These are phyloP conservation scores for Meta bourneti DNA, from an alignment of 2,888 invertebrate species.

Conservation along the genomic window DNA sequence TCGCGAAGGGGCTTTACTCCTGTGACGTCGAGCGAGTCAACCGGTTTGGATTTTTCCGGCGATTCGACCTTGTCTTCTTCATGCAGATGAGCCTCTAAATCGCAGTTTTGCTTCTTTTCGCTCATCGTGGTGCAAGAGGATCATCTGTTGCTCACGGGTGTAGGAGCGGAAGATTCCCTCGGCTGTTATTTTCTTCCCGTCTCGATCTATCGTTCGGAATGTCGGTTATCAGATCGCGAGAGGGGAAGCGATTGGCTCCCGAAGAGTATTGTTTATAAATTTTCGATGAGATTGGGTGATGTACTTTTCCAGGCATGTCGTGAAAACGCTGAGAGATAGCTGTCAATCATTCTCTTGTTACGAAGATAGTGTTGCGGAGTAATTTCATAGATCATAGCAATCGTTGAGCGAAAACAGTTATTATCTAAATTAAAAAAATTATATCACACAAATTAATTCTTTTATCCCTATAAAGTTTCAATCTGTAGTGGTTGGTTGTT, in stretches of 20 bases:
- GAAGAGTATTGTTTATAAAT: conserved; percentile 1
- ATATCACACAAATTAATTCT: no score
- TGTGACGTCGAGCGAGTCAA: not conserved
- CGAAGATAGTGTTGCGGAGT: no score
- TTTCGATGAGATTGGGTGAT: not conserved
- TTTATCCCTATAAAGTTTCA: no score
- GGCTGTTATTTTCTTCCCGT: not conserved
- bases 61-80: conserved; percentile 12
- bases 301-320: no score
- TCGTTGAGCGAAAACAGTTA: no score
- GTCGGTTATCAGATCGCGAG: conserved; percentile 1
- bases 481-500: no score
- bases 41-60: not conserved
- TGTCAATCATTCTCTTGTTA: no score
- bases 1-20: not conserved
- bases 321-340: no score
- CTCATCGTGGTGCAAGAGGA: not conserved
- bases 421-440: no score
- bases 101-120: not conserved
- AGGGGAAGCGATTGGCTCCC: conserved; percentile 11
- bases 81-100: not conserved
- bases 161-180: no score
- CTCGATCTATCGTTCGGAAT: not conserved
- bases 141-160: no score
- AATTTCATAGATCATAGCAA: no score